Conservation (phyloP, 2,888 invertebrate species). For the Junonia oenone region DNA sequence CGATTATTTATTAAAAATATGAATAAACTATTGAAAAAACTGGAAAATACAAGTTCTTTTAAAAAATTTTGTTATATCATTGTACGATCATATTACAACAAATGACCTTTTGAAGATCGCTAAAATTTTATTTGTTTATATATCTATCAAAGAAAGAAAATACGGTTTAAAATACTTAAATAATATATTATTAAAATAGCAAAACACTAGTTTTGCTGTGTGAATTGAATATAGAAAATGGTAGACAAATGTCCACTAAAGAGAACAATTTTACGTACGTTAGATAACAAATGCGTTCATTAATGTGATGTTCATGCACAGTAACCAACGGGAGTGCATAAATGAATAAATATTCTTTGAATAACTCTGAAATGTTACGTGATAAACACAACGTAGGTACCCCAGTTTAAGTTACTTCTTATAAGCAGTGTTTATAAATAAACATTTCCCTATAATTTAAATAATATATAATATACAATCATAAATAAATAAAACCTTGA, state of each 20-base stretch:
- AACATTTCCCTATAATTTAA: neutral
- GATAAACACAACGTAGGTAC: neutral
- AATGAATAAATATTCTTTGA: neutral
- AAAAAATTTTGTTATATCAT: neutral
- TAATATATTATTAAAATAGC: too few relatives aligned
- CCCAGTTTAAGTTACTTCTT: neutral
- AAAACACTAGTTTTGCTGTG: too few relatives aligned
- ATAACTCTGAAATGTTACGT: neutral
- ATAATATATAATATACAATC: too few relatives aligned
- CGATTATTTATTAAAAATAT: neutral
- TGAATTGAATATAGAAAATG: too few relatives aligned
- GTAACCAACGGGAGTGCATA: neutral
- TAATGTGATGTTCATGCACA: neutral
- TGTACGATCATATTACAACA: neutral
- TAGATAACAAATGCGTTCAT: neutral
- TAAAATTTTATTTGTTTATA: too few relatives aligned
- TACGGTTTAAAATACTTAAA: too few relatives aligned
- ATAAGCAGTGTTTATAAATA: neutral
- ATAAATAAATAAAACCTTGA: too few relatives aligned
- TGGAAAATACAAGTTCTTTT: neutral
- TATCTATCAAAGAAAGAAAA: too few relatives aligned
- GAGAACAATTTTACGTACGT: neutral
- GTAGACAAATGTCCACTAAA: neutral
- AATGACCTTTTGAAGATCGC: too few relatives aligned
- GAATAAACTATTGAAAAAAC: neutral